phyloP scores from a whole-genome alignment of 2,113 vertebrate species.

The Daphoenositta chrysoptera region DNA sequence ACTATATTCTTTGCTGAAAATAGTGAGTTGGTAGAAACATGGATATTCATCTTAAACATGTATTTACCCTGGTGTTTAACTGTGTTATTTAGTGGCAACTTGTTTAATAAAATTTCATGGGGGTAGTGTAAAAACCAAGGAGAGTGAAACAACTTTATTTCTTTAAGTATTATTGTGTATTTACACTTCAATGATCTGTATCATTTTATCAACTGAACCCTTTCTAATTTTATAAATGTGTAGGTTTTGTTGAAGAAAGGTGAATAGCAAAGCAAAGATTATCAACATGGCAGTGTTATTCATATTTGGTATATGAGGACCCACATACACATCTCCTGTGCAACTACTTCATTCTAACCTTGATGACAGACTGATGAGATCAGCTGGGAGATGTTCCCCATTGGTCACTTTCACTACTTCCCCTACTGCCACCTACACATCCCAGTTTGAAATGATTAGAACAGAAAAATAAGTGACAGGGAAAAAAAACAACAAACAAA shows the following conservation, averaged over 20 bases:
- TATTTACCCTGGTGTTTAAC: background rate
- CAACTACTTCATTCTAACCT: conserved; percentile 86
- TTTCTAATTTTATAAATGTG: background rate
- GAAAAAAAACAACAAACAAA: background rate
- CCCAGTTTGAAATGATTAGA: conserved; percentile 83
- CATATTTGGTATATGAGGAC: conserved; percentile 67
- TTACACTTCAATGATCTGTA: background rate
- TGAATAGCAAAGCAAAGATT: background rate
- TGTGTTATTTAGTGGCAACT: background rate
- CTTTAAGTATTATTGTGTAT: background rate
- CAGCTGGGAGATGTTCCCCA: conserved; percentile 97
- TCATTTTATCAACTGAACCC: background rate
- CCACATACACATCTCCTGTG: conserved; percentile 72
- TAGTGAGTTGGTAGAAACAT: background rate
- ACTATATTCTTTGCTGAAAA: conserved; percentile 20
- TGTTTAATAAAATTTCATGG: background rate
- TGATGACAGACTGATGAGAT: conserved; percentile 98
- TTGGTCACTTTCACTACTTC: conserved; percentile 98
- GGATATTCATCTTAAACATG: background rate
- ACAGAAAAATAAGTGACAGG: conserved; percentile 69
- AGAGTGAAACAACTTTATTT: background rate
- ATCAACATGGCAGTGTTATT: background rate
- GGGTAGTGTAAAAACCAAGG: background rate
- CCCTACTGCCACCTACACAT: conserved; percentile 93
- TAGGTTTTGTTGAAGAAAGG: background rate